Evolutionary conservation across 2,797 vertebrate species (phyloP), one percentile per base, ranked within the genome.

Genomic region (Trachops cirrhosus): DNA sequence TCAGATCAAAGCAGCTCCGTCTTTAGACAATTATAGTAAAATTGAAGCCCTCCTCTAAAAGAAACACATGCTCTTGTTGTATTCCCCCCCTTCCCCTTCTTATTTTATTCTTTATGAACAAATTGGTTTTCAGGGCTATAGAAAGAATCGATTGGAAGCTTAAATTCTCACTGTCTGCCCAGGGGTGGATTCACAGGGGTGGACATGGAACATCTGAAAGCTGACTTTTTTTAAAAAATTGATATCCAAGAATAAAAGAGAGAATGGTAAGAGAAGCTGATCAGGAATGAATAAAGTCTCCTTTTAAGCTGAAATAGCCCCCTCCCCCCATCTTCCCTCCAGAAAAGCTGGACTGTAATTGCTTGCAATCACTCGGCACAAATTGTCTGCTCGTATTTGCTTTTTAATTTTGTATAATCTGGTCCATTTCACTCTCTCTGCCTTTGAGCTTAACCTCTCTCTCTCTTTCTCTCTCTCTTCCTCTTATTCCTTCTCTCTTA

Each of bases 401-500:
- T 99, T 99, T 99, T 99, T 99, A 99, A 99, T 99, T 99, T 99
- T 98, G 98, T 99, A 99, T 99, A 99, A 99, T 99, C 98, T 98
- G 98, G 98, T 99, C 98, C 98, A 98, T 99, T 99, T 99, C 98
- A 95, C 98, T 98, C 98, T 98, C 98, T 98, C 98, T 99, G 98
- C 98, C 98, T 99, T 99, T 99, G 98, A 99, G 98, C 98, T 98
- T 99, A 98, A 98, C 98, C 98, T 98, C 98, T 98, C 98, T 98
- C 96, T 98, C 96, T 97, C 92, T 97, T 98, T 97, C 96, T 98
- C 97, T 96, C 92, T 98, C 97, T 98, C 96, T 98, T 96, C 97
- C 97, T 98, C 97, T 91, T 87, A 86, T 95, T 96, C 32, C 67
- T 97, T 97, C 96, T 98, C 89, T 98, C 95, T 86, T 44, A 18